A percentile compares a stretch with the other conserved stretches of the same genome.
These are phyloP conservation scores for Margaritifera margaritifera DNA, from an alignment of 2,888 invertebrate species.

Conservation along the genomic window DNA sequence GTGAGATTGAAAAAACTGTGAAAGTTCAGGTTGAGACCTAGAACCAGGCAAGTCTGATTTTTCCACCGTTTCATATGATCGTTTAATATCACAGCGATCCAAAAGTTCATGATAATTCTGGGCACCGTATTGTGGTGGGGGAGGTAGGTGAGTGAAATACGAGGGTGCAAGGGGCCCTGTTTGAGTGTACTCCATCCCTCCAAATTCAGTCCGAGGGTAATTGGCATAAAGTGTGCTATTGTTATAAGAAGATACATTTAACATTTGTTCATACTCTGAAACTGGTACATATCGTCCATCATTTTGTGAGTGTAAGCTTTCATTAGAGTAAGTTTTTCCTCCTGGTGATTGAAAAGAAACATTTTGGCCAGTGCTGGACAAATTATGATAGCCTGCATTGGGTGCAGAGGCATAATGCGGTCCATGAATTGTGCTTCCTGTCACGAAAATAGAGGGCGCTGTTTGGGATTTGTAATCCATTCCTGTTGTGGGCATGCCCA, in stretches of 20 bases:
- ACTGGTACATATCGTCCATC: too few species aligned
- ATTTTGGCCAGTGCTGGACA: too few species aligned
- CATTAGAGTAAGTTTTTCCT: too few species aligned
- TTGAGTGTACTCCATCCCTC: constrained; percentile 5
- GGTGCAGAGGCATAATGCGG: constrained; percentile 24
- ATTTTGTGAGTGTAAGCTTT: too few species aligned
- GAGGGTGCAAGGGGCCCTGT: constrained; percentile 33
- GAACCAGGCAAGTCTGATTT: constrained; percentile 73
- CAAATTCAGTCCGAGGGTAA: constrained; percentile 25
- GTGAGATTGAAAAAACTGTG: constrained; percentile 75
- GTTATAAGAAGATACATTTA: constrained; percentile 32
- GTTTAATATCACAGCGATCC: constrained; percentile 42
- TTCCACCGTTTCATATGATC: constrained; percentile 55
- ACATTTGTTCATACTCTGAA: too few species aligned
- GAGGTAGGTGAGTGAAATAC: constrained; percentile 59
- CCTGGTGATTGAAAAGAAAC: too few species aligned
- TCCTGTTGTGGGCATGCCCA: constrained; percentile 60
- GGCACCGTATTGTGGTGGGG: constrained; percentile 69
- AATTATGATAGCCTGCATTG: too few species aligned
- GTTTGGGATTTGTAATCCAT: constrained; percentile 31
- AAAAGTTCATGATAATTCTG: constrained; percentile 24
- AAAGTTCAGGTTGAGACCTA: constrained; percentile 88
- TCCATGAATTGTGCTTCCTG: constrained; percentile 30
- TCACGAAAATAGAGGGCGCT: constrained; percentile 37
- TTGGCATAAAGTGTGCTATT: constrained; percentile 39